phyloP scores from a whole-genome alignment of 1,140 invertebrate genomes.

The Calycopis cecrops region DNA sequence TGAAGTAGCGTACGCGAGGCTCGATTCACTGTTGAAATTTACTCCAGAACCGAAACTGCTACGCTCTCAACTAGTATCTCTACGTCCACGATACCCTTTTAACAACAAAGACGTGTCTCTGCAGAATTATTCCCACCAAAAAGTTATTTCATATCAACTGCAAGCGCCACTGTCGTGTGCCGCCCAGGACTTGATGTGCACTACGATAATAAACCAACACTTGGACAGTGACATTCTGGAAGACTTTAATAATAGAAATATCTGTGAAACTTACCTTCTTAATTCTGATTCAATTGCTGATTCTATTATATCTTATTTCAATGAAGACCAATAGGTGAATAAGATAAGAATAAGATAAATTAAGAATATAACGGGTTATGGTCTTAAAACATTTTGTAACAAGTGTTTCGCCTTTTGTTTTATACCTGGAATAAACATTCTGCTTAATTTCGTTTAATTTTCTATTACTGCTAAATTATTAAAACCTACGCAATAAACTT shows the following conservation, averaged over 20 bases:
- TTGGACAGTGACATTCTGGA: conserved; percentile 34
- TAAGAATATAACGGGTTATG: too few relatives aligned
- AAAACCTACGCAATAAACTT: too few relatives aligned
- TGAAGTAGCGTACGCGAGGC: conserved; percentile 31
- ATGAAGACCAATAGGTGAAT: too few relatives aligned
- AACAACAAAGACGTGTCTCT: too few relatives aligned
- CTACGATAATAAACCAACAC: conserved; percentile 42
- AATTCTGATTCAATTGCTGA: conserved; percentile 23
- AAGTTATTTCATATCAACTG: conserved; percentile 33
- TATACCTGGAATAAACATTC: too few relatives aligned
- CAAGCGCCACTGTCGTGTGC: conserved; percentile 31
- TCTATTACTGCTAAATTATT: too few relatives aligned
- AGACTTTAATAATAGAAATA: conserved; percentile 38
- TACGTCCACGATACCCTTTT: conserved; percentile 21
- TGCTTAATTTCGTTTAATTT: too few relatives aligned
- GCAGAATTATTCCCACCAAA: conserved; percentile 24
- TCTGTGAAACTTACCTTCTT: conserved; percentile 44
- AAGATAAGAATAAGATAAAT: too few relatives aligned
- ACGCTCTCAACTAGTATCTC: conserved; percentile 32
- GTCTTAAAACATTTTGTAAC: too few relatives aligned
- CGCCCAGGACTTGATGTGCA: conserved; percentile 40
- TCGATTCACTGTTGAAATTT: conserved; percentile 28
- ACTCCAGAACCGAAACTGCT: conserved; percentile 20
- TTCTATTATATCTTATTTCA: too few relatives aligned
- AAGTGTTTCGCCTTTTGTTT: too few relatives aligned